A percentile compares a stretch with the other conserved stretches of the same genome.
Conservation (phyloP, 92 coral and sea anemone genomes). For the Phenganax stokvisi region DNA sequence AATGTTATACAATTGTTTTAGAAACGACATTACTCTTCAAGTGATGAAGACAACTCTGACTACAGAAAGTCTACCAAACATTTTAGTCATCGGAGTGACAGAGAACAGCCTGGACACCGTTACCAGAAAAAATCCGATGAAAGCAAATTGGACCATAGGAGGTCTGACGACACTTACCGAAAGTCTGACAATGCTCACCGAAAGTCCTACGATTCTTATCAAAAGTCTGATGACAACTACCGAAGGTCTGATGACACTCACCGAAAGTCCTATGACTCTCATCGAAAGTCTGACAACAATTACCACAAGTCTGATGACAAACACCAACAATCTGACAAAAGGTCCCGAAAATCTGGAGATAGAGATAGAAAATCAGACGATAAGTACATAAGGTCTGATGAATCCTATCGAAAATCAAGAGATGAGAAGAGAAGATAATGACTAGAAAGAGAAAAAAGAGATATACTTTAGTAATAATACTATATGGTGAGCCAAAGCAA, state of each 20-base stretch:
- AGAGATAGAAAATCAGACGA: neutral
- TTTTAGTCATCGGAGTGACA: neutral
- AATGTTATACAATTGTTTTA: neutral
- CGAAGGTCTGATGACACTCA: neutral
- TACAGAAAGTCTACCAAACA: slow-evolving; percentile 6
- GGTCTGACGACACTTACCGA: neutral
- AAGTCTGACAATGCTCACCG: slow-evolving; percentile 25
- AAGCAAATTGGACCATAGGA: slow-evolving; percentile 11
- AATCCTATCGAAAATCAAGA: neutral
- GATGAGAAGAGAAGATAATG: neutral
- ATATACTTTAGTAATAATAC: no score
- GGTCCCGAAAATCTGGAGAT: neutral
- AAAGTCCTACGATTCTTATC: slow-evolving; percentile 14
- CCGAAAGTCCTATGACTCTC: neutral
- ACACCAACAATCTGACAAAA: neutral
- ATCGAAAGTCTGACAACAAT: neutral
- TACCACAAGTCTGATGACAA: slow-evolving; percentile 5
- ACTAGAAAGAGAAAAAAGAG: neutral
- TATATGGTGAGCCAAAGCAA: no score
- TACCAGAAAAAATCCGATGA: neutral
- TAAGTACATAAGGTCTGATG: neutral
- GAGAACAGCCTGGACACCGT: neutral
- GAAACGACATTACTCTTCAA: slow-evolving; percentile 31
- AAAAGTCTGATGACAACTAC: slow-evolving; percentile 21
- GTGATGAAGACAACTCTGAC: slow-evolving; percentile 16